phyloP scores from a whole-genome alignment of 1,140 invertebrate species.

The Zaprionus capensis region DNA sequence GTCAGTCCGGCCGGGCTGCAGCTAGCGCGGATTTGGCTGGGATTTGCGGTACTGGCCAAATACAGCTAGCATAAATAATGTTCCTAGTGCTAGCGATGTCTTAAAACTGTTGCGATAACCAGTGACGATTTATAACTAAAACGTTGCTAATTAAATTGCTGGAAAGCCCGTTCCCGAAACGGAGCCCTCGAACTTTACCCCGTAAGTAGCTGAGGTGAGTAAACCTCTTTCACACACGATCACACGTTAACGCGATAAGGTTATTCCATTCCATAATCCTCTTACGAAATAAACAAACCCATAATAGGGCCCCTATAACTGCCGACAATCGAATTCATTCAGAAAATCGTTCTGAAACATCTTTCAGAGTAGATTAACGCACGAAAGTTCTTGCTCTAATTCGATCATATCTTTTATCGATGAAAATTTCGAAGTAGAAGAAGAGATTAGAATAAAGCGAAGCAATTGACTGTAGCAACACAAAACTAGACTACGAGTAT shows the following conservation, averaged over 20 bases:
- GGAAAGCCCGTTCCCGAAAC: constrained; percentile 29
- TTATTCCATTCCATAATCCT: neutral
- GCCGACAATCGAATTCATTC: neutral
- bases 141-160: constrained; percentile 26
- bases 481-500: no score
- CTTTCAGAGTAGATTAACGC: neutral
- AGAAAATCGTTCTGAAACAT: neutral
- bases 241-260: neutral
- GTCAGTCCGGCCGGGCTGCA: neutral
- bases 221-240: constrained; percentile 7
- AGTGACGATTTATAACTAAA: constrained; percentile 35
- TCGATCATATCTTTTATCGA: neutral
- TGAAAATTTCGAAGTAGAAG: neutral
- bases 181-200: constrained; percentile 23
- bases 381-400: neutral
- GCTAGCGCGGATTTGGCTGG: constrained; percentile 29
- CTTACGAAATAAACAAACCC: constrained; percentile 1
- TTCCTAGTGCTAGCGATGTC: constrained; percentile 22
- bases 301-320: neutral
- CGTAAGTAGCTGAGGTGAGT: constrained; percentile 6
- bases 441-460: no score
- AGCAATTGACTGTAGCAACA: no score
- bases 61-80: constrained; percentile 38
- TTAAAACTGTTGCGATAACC: constrained; percentile 33
- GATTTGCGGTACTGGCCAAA: constrained; percentile 25